phyloP scores from a whole-genome alignment of 2,888 invertebrate genomes.

The Agrenia bidenticulata region DNA sequence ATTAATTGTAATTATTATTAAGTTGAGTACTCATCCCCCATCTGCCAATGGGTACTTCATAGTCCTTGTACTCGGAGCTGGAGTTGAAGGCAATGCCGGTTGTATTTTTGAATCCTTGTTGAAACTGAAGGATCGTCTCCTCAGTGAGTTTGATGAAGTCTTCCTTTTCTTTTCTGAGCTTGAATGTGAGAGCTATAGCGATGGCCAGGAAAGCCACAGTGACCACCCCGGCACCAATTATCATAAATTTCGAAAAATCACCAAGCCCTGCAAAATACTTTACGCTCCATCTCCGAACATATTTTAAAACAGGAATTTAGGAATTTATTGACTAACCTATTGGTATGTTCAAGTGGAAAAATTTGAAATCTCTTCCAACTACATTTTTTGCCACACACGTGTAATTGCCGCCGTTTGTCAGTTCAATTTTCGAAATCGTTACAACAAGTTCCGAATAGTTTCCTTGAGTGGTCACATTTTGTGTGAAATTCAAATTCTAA shows the following conservation, averaged over 20 bases:
- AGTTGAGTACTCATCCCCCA: conserved; percentile 29
- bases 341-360: background rate
- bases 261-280: conserved; percentile 3
- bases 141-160: conserved; percentile 30
- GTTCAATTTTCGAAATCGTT: conserved; percentile 14
- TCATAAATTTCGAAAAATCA: conserved; percentile 13
- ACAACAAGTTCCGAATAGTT: too few species aligned
- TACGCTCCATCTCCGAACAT: too few species aligned
- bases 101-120: conserved; percentile 19
- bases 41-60: conserved; percentile 23
- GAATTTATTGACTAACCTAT: background rate
- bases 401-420: conserved; percentile 21
- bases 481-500: background rate
- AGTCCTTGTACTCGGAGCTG: conserved; percentile 21
- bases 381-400: conserved; percentile 22
- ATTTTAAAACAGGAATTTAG: too few species aligned
- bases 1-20: background rate
- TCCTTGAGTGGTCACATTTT: too few species aligned
- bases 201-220: conserved; percentile 14
- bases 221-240: conserved; percentile 17
- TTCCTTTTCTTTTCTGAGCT: conserved; percentile 26
- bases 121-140: conserved; percentile 29
- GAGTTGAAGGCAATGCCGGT: conserved; percentile 22
- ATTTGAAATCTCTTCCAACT: background rate
- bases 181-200: conserved; percentile 8